Conservation (phyloP, 2,113 vertebrate genomes). For the Apteryx owenii region DNA sequence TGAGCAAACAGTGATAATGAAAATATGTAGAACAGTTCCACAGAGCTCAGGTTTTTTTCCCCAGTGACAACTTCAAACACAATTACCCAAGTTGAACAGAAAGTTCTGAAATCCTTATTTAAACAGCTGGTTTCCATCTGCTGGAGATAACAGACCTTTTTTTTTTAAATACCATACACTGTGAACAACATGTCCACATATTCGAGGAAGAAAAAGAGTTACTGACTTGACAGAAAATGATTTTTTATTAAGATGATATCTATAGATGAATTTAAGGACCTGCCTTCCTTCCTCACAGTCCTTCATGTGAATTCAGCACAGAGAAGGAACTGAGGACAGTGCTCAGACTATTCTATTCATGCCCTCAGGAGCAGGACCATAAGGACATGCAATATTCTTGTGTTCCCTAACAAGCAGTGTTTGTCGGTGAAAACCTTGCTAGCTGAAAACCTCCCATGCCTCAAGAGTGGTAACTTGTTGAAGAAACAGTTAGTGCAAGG, state of each 20-base stretch:
- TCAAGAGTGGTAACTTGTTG: neutral
- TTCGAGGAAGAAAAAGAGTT: no score
- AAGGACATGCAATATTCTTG: neutral
- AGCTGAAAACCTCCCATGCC: neutral
- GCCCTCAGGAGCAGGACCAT: neutral
- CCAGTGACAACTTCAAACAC: neutral
- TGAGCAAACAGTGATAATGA: neutral
- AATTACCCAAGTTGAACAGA: neutral
- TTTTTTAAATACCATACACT: no score
- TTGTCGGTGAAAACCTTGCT: neutral
- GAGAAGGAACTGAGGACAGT: neutral
- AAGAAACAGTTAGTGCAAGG: neutral
- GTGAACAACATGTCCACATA: no score
- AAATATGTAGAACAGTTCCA: neutral
- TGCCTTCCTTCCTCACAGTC: no score
- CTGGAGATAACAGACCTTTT: no score
- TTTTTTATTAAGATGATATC: no score
- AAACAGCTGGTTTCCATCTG: no score
- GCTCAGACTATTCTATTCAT: neutral
- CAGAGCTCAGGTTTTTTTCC: neutral
- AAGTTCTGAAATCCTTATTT: no score
- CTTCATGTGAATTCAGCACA: no score
- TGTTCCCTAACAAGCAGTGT: neutral
- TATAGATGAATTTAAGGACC: no score
- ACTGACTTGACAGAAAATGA: no score